Evolutionary conservation across 2,113 vertebrate genomes (phyloP).

Genomic region (Bufo bufo): DNA sequence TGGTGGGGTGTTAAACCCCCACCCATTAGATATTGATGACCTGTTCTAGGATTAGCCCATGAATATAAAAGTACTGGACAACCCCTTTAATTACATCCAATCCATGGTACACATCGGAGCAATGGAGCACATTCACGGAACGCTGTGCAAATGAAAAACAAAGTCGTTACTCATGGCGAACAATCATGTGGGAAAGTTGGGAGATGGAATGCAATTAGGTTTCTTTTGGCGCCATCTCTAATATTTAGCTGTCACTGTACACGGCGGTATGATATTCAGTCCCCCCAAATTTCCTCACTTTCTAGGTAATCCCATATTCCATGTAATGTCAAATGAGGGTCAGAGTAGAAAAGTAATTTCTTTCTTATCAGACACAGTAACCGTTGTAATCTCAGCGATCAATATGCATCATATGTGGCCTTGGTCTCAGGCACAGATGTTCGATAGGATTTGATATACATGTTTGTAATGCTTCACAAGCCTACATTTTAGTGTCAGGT

Average conservation of each 20-base stretch:
- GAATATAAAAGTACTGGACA: no score
- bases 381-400: constrained; percentile 45
- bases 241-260: neutral
- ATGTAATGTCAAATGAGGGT: constrained; percentile 51
- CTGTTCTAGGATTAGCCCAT: no score
- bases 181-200: no score
- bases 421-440: constrained; percentile 43
- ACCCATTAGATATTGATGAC: no score
- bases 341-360: constrained; percentile 49
- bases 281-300: neutral
- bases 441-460: constrained; percentile 64
- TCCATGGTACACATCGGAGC: no score
- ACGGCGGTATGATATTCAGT: neutral
- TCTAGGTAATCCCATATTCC: neutral
- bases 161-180: no score
- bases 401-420: constrained; percentile 56
- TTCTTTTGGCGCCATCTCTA: no score
- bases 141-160: no score
- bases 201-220: no score
- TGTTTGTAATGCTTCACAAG: constrained; percentile 57
- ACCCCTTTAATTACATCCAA: no score
- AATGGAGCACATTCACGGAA: no score
- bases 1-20: no score
- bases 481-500: constrained; percentile 53
- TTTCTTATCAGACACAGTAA: constrained; percentile 25